Percentiles rank a stretch among this genome's conserved stretches.
Conservation (phyloP, 1,140 invertebrate genomes). For the Meteorus sp. region DNA sequence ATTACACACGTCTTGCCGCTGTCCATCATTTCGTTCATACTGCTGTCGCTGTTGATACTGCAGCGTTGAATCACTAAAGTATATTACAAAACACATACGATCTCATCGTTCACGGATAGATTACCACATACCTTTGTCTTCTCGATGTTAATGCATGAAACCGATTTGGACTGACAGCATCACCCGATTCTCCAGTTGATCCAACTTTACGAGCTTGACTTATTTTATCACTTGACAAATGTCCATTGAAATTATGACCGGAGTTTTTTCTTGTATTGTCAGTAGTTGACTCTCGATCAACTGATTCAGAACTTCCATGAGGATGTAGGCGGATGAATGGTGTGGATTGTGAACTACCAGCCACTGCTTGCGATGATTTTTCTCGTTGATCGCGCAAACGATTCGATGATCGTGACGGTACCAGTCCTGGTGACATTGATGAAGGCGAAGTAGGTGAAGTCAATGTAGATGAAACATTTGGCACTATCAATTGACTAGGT, state of each 20-base stretch:
- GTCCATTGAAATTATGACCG: background rate
- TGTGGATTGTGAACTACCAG: background rate
- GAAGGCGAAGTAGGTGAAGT: conserved; percentile 13
- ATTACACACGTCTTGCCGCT: background rate
- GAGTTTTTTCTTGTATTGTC: conserved; percentile 2
- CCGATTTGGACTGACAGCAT: no score
- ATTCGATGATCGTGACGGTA: conserved; percentile 9
- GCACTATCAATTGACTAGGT: conserved; percentile 12
- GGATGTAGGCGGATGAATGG: conserved; percentile 7
- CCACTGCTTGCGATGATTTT: background rate
- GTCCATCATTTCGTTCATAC: background rate
- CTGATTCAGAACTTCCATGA: conserved; percentile 3
- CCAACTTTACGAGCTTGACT: background rate
- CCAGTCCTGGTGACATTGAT: conserved; percentile 1
- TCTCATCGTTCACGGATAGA: background rate
- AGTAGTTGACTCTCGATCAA: conserved; percentile 3
- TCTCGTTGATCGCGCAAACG: conserved; percentile 4
- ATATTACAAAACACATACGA: conserved; percentile 20
- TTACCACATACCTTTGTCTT: conserved; percentile 9
- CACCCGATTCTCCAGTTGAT: no score
- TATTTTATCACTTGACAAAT: background rate
- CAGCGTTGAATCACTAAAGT: conserved; percentile 24
- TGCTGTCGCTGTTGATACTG: conserved; percentile 9
- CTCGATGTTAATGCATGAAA: background rate
- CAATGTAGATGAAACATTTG: conserved; percentile 14